Evolutionary conservation across 2,797 vertebrate genomes (phyloP).

Genomic region (Malacoraja senta): DNA sequence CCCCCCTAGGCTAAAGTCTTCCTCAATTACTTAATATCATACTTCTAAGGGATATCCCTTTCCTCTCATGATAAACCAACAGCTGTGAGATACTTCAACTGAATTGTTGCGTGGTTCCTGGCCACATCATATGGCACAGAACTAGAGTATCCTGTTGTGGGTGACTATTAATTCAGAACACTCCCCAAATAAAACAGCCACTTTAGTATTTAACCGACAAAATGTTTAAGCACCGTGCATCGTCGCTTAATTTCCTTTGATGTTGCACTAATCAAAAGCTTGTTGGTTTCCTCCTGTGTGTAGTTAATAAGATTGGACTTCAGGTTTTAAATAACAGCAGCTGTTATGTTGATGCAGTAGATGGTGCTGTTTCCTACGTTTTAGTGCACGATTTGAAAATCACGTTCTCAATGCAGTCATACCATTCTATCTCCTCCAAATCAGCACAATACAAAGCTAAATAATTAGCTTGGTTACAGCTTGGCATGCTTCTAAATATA

Average conservation of each 20-base stretch:
- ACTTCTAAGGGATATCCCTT: neutral
- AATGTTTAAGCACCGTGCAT: neutral
- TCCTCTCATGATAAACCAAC: neutral
- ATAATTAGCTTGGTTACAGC: neutral
- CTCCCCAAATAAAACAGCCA: neutral
- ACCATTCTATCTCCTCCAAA: neutral
- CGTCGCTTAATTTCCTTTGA: neutral
- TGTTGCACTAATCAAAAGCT: neutral
- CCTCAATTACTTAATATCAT: neutral
- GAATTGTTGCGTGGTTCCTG: neutral
- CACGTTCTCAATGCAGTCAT: neutral
- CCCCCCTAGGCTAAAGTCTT: neutral
- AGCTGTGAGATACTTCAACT: neutral
- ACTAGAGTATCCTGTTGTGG: neutral
- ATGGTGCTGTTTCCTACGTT: slow-evolving; percentile 14
- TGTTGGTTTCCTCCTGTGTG: neutral
- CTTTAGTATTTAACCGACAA: neutral
- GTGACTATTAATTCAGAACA: neutral
- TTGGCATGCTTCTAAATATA: neutral
- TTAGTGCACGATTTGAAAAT: neutral
- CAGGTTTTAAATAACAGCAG: neutral
- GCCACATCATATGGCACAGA: neutral
- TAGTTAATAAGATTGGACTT: neutral
- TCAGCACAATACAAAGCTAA: neutral
- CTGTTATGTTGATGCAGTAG: neutral